Evolutionary conservation across 2,797 vertebrate species (phyloP), one percentile per base, ranked within the genome.

Genomic region (Danio albolineatus): DNA sequence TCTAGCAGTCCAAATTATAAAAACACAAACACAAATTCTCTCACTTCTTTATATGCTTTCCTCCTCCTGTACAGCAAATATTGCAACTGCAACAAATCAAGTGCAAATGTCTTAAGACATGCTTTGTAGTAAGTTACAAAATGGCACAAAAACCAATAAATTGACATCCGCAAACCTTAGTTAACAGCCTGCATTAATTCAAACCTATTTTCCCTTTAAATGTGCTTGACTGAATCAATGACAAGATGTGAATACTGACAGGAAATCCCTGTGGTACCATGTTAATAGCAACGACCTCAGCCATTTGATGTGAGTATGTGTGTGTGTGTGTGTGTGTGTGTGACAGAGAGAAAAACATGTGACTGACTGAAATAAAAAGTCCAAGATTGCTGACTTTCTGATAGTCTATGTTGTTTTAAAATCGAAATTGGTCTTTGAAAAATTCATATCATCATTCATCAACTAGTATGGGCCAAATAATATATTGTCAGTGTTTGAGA

Each of bases 221-320:
- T 60, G 76, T 56, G 76, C 71, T 62, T 75, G 46, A 75, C 46
- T 60, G 81, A 70, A 19, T 44, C 60, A 12, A 59, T 78, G 71
- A 62, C 48, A 73, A 73, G 56, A 74, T 9, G 19, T 17, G 43
- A 57, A 44, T 49, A 57, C 49, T 75, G 56, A 82, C 72, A 82
- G 39, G 36, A 75, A 61, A 72, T 75, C 66, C 57, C 71, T 51
- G 48, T 28, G 66, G 72, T 60, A 10, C 57, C 17, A 71, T 48
- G 69, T 43, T 39, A 72, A 16, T 54, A 48, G 21, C 62, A 56
- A 75, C 72, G 73, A 41, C 64, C 57, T 71, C 48, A 49, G 69
- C 53, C 60, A 76, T 78, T 67, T 67, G 73, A 72, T 12, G 49
- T 65, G 72, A 49, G 17, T 57, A 44, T 19, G 17, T 64, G 62